phyloP scores from a whole-genome alignment of 2,888 invertebrate genomes.

The Cantharis rufa region DNA sequence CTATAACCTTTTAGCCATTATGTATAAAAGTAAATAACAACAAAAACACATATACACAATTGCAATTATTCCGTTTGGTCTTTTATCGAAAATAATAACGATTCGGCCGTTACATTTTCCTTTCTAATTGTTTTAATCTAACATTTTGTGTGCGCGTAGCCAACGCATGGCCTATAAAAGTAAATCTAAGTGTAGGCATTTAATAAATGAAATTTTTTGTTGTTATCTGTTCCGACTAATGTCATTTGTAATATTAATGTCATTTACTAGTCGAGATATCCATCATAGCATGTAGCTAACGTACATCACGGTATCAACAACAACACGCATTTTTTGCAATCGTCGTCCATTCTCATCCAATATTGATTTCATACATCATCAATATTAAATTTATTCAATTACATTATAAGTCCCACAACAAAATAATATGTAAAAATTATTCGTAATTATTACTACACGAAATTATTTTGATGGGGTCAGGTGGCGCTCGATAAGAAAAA shows the following conservation, averaged over 20 bases:
- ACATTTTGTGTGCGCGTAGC: not conserved
- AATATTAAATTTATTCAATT: not conserved
- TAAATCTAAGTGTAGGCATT: not conserved
- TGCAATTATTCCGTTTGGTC: not conserved
- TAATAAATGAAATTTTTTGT: not conserved
- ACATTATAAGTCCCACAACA: not conserved
- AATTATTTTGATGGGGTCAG: not conserved
- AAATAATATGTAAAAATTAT: not conserved
- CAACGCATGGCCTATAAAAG: not conserved
- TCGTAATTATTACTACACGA: not conserved
- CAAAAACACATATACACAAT: not conserved
- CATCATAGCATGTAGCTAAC: not conserved
- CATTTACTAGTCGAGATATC: not conserved
- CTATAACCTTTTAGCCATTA: not conserved
- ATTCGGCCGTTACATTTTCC: not conserved
- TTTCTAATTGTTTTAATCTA: not conserved
- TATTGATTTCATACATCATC: not conserved
- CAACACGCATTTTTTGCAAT: not conserved
- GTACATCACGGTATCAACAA: not conserved
- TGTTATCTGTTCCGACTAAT: constrained; percentile 1
- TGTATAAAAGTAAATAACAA: not conserved
- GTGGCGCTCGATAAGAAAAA: not conserved
- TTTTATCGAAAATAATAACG: not conserved
- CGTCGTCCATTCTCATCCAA: not conserved
- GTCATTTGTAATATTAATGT: not conserved